phyloP scores from a whole-genome alignment of 2,888 invertebrate species.

The Tuberolachnus salignus region DNA sequence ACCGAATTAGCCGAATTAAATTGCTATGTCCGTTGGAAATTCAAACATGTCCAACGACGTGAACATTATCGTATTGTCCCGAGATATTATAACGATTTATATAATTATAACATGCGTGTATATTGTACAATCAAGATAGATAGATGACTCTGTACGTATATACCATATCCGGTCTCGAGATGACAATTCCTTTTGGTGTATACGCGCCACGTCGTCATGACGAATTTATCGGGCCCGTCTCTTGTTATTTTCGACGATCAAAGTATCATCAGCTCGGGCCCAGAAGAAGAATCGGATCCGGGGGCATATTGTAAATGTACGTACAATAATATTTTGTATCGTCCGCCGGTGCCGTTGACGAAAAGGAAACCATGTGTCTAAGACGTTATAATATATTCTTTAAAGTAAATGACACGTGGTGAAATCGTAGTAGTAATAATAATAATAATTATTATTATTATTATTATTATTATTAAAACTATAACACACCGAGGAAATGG shows the following conservation, averaged over 20 bases:
- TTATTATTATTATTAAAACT: too few species aligned
- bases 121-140: too few species aligned
- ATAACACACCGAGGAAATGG: constrained; percentile 15
- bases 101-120: too few species aligned
- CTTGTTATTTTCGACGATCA: constrained; percentile 35
- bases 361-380: constrained; percentile 30
- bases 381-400: constrained; percentile 8
- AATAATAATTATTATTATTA: too few species aligned
- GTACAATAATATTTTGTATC: constrained; percentile 9
- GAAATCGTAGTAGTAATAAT: neutral
- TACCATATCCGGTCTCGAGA: neutral
- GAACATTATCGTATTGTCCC: too few species aligned
- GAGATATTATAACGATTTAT: too few species aligned
- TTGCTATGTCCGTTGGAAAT: too few species aligned
- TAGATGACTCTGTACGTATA: neutral
- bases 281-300: neutral
- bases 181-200: constrained; percentile 24
- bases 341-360: neutral
- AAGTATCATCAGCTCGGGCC: constrained; percentile 7
- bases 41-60: too few species aligned
- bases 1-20: too few species aligned
- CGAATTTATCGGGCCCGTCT: constrained; percentile 5
- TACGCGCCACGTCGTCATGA: too few species aligned
- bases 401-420: constrained; percentile 28
- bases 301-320: neutral